Evolutionary conservation across 1,140 invertebrate genomes (phyloP), one percentile per base, ranked within the genome.

Genomic region (Pogonomyrmex californicus): DNA sequence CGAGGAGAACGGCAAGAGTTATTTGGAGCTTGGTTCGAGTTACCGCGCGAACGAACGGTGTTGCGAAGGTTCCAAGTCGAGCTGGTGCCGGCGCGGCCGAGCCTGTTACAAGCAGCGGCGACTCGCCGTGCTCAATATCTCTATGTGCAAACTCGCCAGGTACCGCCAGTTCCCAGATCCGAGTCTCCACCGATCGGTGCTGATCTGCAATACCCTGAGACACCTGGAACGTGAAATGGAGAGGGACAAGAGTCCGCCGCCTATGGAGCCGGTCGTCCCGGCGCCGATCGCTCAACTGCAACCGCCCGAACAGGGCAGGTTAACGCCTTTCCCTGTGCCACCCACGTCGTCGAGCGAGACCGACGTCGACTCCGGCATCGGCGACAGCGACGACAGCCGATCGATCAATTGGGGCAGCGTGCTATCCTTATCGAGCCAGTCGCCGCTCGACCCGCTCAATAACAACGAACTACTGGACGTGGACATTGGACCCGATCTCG

Each of bases 131-230:
- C 97, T 99, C 91, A 98, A 99, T 93, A 97, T 99, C 62, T 99
- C 98, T 73, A 98, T 99, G 97, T 97, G 97, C 93, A 99, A 99
- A 95, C 95, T 99, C 81, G 98, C 98, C 86, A 96, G 98, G 91
- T 98, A 98, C 91, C 96, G 98, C 33, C 98, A 98, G 94, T 98
- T 97, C 86, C 97, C 98, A 2, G 98, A 99, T 93, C 98, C 98
- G 17, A 98, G 97, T 82, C 95, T 99, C n/a, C 97, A 98, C 77
- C 97, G 98, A 58, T 99, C 98, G 5, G 99, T 99, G 88, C 97
- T 99, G 58, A 99, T 99, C 89, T 99, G 98, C 95, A 99, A 99
- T 94, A 99, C 98, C 9, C 94, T 99, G 70, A 97, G 98, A 93
- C 96, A 97, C 91, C 97, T 99, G 88, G 98, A 99, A 95, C 96